Percentiles rank a stretch among this genome's conserved stretches.
Evolutionary conservation across 2,113 vertebrate genomes (phyloP).

Genomic region (Chaenocephalus aceratus): DNA sequence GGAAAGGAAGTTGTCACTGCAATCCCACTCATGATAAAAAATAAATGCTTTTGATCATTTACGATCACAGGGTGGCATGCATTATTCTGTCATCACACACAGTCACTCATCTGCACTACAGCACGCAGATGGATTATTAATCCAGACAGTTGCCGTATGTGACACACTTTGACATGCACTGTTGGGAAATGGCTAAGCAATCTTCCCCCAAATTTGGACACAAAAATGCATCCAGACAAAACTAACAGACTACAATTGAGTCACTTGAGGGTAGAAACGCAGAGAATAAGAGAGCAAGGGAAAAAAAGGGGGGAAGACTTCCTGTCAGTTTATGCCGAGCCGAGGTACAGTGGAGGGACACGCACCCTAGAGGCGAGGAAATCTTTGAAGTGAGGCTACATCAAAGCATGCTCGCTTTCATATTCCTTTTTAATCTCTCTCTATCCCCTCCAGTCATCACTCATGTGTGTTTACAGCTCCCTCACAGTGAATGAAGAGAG

Average conservation of each 20-base stretch:
- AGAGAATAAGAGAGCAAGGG: background rate
- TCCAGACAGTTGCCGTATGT: constrained; percentile 49
- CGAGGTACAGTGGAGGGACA: constrained; percentile 46
- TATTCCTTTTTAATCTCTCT: constrained; percentile 41
- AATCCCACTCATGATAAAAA: constrained; percentile 24
- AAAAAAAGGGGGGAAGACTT: background rate
- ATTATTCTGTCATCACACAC: constrained; percentile 54
- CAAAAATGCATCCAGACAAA: background rate
- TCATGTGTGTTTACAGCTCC: constrained; percentile 43
- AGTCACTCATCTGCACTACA: constrained; percentile 1
- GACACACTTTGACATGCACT: constrained; percentile 35
- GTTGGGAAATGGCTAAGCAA: constrained; percentile 3
- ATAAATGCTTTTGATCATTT: constrained; percentile 65
- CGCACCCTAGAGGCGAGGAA: constrained; percentile 39
- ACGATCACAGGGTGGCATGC: constrained; percentile 50
- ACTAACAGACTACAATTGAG: background rate
- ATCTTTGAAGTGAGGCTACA: constrained; percentile 68
- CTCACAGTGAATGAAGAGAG: constrained; percentile 14
- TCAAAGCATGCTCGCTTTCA: constrained; percentile 55
- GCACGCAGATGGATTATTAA: constrained; percentile 60
- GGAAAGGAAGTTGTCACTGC: constrained; percentile 55
- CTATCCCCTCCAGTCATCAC: constrained; percentile 23
- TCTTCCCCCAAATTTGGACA: constrained; percentile 2
- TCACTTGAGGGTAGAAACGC: background rate
- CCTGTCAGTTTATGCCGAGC: constrained; percentile 34